A percentile compares a stretch with the other conserved stretches of the same genome.
phyloP scores from a whole-genome alignment of 2,797 vertebrate genomes.

The Lagorchestes hirsutus region DNA sequence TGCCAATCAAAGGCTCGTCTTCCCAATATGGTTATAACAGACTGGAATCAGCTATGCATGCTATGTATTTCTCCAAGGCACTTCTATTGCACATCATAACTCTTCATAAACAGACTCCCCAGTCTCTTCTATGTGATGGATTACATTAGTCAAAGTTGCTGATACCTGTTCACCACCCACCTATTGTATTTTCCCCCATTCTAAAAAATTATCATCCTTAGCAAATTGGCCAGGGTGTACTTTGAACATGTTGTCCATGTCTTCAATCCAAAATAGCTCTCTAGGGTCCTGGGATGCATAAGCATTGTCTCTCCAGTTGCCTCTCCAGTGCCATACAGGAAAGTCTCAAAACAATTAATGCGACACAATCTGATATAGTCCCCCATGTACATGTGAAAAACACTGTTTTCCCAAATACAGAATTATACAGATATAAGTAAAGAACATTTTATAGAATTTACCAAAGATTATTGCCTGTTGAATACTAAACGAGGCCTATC shows the following conservation, averaged over 20 bases:
- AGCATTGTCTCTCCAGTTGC: background rate
- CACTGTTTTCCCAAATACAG: background rate
- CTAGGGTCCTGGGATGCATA: background rate
- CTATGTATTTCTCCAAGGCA: background rate
- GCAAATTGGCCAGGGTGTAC: background rate
- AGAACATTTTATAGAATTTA: background rate
- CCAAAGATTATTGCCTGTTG: background rate
- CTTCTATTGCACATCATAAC: background rate
- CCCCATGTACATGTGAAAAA: background rate
- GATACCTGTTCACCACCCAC: background rate
- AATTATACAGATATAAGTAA: background rate
- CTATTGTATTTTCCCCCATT: background rate
- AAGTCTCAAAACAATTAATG: background rate
- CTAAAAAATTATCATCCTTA: background rate
- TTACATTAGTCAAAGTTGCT: background rate
- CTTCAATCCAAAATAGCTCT: background rate
- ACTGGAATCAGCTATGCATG: background rate
- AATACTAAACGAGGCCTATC: background rate
- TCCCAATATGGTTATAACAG: background rate
- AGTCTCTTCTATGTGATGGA: background rate
- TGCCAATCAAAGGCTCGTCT: background rate
- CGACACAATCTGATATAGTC: background rate
- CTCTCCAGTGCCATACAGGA: background rate
- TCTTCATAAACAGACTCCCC: background rate
- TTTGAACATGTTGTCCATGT: background rate